Conservation (phyloP, 2,113 vertebrate species). For the Cavia aperea region DNA sequence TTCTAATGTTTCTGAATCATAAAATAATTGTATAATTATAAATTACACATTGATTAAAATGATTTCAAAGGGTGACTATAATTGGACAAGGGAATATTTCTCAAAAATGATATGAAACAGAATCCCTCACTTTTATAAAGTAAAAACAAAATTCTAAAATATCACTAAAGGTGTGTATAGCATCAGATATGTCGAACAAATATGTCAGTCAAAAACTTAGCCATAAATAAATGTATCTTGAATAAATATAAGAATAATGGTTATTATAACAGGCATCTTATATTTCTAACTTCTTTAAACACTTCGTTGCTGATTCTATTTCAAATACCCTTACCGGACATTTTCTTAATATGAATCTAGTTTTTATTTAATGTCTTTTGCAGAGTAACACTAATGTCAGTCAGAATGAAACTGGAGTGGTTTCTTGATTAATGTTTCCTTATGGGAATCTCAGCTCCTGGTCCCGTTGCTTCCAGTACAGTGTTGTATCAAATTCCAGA, state of each 20-base stretch:
- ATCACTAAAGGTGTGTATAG: not conserved
- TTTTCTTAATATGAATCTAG: not conserved
- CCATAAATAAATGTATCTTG: not conserved
- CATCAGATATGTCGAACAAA: not conserved
- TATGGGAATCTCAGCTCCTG: not conserved
- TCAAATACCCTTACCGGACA: not conserved
- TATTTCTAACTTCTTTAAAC: not conserved
- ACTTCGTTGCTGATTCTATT: not conserved
- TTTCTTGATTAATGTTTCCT: not conserved
- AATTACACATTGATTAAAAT: constrained; percentile 74
- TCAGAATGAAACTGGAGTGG: not conserved
- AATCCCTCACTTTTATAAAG: not conserved
- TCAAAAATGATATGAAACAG: constrained; percentile 37
- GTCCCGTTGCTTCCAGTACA: not conserved
- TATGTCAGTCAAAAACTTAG: not conserved
- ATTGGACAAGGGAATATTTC: constrained; percentile 45
- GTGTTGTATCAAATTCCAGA: not conserved
- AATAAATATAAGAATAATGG: not conserved
- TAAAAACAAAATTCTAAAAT: constrained; percentile 16
- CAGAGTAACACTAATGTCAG: not conserved
- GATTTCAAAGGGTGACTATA: constrained; percentile 59
- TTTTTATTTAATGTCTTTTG: not conserved
- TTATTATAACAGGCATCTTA: not conserved
- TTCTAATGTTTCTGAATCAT: constrained; percentile 70
- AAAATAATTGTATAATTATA: constrained; percentile 74